Evolutionary conservation across 2,113 vertebrate genomes (phyloP).

Genomic region (Egretta garzetta): DNA sequence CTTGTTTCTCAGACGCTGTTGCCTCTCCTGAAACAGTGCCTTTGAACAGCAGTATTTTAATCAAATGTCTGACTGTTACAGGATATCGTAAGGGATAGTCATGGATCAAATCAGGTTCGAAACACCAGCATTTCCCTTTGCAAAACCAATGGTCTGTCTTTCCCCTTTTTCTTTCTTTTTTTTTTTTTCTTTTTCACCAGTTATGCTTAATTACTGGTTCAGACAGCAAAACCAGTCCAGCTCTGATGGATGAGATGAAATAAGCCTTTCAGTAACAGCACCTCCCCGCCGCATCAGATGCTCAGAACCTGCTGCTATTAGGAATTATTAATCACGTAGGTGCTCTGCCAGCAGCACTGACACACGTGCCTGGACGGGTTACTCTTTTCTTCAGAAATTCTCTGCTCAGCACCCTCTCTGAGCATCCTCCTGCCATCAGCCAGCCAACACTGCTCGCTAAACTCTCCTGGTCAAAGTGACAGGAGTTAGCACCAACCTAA

Average conservation of each 20-base stretch:
- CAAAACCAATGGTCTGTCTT: neutral
- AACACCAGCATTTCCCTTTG: neutral
- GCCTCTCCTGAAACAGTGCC: neutral
- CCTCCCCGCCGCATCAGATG: neutral
- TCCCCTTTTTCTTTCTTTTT: neutral
- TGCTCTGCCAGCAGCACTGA: neutral
- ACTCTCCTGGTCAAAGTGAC: neutral
- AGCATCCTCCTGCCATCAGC: neutral
- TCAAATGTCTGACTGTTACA: accelerated
- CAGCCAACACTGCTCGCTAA: neutral
- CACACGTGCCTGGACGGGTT: neutral
- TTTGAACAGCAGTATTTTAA: neutral
- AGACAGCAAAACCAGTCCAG: neutral
- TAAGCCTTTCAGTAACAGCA: neutral
- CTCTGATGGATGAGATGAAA: neutral
- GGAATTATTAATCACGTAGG: neutral
- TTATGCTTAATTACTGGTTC: neutral
- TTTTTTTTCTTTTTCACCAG: neutral
- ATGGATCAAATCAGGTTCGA: neutral
- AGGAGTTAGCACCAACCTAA: too few relatives aligned
- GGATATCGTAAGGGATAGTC: neutral
- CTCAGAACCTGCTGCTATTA: neutral
- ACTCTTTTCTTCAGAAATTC: neutral
- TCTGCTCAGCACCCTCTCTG: neutral
- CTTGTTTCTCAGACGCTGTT: neutral